Evolutionary conservation across 2,888 invertebrate genomes (phyloP).

Genomic region (Rhyacophila evoluta): DNA sequence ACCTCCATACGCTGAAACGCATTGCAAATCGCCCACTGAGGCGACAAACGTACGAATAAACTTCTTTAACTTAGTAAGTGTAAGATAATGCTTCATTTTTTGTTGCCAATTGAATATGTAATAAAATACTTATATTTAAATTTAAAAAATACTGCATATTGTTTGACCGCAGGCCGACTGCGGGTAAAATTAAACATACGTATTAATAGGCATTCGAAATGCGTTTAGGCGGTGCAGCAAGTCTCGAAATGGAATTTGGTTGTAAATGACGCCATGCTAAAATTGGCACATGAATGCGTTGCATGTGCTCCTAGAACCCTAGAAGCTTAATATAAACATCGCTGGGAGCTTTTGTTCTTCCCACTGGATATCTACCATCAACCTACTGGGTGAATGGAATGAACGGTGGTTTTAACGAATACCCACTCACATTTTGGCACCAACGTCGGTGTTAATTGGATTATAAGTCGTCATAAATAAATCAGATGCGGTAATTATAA

Average conservation of each 20-base stretch:
- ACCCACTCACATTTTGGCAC: constrained; percentile 1
- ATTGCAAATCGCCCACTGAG: no score
- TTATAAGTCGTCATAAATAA: neutral
- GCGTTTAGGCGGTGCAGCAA: neutral
- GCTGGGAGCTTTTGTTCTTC: constrained; percentile 29
- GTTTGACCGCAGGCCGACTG: no score
- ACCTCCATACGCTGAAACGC: no score
- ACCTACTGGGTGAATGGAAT: constrained; percentile 26
- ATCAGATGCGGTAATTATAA: constrained; percentile 2
- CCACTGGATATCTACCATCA: neutral
- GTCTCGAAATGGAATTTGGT: constrained; percentile 2
- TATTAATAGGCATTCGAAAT: neutral
- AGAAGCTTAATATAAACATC: constrained; percentile 11
- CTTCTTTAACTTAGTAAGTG: no score
- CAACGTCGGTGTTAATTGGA: constrained; percentile 5
- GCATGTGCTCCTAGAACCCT: constrained; percentile 23
- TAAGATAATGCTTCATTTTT: no score
- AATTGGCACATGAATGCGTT: constrained; percentile 27
- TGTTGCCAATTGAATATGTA: no score
- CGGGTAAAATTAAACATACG: no score
- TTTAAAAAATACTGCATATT: no score
- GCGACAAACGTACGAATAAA: no score
- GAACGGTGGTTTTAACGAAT: neutral
- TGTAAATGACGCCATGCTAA: constrained; percentile 30
- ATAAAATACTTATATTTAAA: no score